A percentile compares a stretch with the other conserved stretches of the same genome.
These are phyloP conservation scores for Gadus chalcogrammus DNA, from an alignment of 2,113 vertebrate species.

Conservation along the genomic window DNA sequence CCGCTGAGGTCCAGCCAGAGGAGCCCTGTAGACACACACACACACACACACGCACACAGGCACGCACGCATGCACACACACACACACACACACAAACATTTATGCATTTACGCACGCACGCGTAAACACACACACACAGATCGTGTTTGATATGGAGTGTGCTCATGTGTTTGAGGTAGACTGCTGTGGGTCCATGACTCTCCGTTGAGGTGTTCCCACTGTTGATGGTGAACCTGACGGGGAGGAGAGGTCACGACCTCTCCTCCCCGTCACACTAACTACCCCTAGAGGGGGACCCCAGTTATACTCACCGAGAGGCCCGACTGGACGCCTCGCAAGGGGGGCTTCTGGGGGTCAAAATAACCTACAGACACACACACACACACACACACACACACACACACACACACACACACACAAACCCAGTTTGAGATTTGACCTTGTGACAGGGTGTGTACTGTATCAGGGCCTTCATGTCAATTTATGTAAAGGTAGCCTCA, in stretches of 20 bases:
- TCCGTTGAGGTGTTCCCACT: too few species aligned
- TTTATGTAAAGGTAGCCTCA: background rate
- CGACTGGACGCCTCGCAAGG: constrained; percentile 84
- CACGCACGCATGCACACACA: background rate
- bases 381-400: constrained; percentile 11
- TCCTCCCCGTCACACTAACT: background rate
- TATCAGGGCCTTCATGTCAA: background rate
- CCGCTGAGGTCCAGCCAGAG: constrained; percentile 20
- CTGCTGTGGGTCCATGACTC: too few species aligned
- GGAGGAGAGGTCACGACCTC: too few species aligned
- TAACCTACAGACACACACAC: constrained; percentile 73
- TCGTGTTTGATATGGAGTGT: background rate
- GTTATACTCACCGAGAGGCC: constrained; percentile 88
- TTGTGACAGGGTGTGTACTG: background rate
- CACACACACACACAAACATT: background rate
- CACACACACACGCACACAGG: background rate
- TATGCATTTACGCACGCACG: background rate
- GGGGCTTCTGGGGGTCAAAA: constrained; percentile 92
- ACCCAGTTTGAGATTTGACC: background rate
- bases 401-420: constrained; percentile 10
- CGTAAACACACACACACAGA: background rate
- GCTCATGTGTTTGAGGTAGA: too few species aligned
- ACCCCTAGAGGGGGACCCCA: background rate
- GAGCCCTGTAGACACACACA: constrained; percentile 39
- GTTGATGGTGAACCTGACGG: too few species aligned